Conservation (phyloP, 2,888 invertebrate genomes). For the Notodromas monacha region DNA sequence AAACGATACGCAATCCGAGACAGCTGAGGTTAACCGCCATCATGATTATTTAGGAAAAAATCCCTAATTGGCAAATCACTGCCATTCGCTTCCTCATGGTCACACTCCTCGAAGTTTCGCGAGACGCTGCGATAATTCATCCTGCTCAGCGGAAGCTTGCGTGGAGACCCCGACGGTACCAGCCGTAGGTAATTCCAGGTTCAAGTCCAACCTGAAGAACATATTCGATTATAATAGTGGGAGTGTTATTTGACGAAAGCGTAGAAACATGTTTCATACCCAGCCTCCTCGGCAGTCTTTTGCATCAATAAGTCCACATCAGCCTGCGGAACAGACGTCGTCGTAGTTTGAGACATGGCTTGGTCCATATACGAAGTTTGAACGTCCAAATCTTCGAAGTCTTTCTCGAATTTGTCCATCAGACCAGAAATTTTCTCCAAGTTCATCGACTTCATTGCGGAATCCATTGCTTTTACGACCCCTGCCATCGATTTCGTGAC, state of each 20-base stretch:
- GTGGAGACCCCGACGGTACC: conserved; percentile 36
- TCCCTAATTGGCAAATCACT: too few species aligned
- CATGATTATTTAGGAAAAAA: too few species aligned
- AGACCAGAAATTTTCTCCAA: conserved; percentile 74
- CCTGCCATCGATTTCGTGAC: conserved; percentile 76
- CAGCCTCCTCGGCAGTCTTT: conserved; percentile 96
- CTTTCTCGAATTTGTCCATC: conserved; percentile 91
- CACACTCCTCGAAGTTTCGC: conserved; percentile 31
- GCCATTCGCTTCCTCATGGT: too few species aligned
- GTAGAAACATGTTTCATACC: conserved; percentile 30
- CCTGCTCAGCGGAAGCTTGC: conserved; percentile 55
- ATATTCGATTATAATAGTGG: too few species aligned
- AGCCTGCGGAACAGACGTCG: conserved; percentile 75
- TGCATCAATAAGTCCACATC: conserved; percentile 79
- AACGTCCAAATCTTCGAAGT: conserved; percentile 95
- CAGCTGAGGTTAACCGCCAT: too few species aligned
- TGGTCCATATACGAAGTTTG: conserved; percentile 97
- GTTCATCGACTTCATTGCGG: conserved; percentile 99
- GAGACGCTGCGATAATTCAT: conserved; percentile 52
- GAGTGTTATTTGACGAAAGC: too few species aligned
- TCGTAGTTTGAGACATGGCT: conserved; percentile 92
- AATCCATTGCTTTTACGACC: conserved; percentile 96
- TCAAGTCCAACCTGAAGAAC: conserved; percentile 52
- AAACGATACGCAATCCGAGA: too few species aligned
- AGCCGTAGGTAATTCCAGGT: conserved; percentile 70